Evolutionary conservation across 2,888 invertebrate species (phyloP).

Genomic region (Sarcophaga variegata): DNA sequence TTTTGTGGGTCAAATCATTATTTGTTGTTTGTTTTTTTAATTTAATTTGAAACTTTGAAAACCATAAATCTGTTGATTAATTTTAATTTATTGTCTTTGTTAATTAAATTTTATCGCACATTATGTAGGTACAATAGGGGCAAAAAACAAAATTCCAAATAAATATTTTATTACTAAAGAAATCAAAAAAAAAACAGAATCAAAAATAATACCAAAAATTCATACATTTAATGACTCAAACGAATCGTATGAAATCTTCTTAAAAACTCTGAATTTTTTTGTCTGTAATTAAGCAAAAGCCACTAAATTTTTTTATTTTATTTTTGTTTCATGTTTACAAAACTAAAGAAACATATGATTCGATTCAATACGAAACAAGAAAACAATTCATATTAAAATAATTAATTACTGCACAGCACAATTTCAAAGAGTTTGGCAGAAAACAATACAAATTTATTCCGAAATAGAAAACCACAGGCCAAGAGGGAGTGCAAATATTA

Average conservation of each 20-base stretch:
- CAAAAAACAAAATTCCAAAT: neutral
- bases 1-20: neutral
- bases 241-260: neutral
- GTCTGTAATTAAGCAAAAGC: neutral
- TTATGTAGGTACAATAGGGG: constrained; percentile 1
- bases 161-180: neutral
- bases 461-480: neutral
- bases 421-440: neutral
- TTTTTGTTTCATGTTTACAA: neutral
- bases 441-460: neutral
- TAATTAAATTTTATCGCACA: constrained; percentile 26
- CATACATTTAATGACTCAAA: neutral
- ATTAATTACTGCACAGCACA: neutral
- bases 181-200: neutral
- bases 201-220: neutral
- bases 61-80: constrained; percentile 31
- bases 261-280: neutral
- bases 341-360: neutral
- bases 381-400: neutral
- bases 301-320: neutral
- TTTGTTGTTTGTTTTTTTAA: neutral
- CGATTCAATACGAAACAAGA: neutral
- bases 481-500: constrained; percentile 5
- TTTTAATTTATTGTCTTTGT: constrained; percentile 26
- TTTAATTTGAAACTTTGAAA: constrained; percentile 6